phyloP scores from a whole-genome alignment of 2,797 vertebrate species.

The Meda fulgida region DNA sequence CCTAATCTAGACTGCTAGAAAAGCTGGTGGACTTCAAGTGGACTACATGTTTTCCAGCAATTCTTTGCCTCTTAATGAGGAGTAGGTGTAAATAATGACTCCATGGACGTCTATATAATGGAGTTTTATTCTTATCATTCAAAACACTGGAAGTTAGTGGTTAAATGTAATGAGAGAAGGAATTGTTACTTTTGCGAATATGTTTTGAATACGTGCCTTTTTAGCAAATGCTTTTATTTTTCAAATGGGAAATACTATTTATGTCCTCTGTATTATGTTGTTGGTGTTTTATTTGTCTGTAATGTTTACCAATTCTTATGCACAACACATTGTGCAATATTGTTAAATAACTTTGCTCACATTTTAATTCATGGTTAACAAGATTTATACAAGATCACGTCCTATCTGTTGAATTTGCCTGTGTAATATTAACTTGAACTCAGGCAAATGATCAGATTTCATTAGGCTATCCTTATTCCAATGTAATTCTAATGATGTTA shows the following conservation, averaged over 20 bases:
- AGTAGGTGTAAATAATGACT: conserved; percentile 11
- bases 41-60: conserved; percentile 17
- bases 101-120: not conserved
- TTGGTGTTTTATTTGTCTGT: conserved; percentile 2
- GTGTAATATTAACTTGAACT: not conserved
- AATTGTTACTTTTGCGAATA: conserved; percentile 53
- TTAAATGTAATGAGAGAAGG: conserved; percentile 44
- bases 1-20: conserved; percentile 51
- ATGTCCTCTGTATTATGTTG: conserved; percentile 52
- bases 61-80: conserved; percentile 4
- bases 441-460: not conserved
- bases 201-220: conserved; percentile 51
- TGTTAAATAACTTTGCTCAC: conserved; percentile 18
- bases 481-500: conserved; percentile 8
- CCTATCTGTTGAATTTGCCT: conserved; percentile 3
- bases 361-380: not conserved
- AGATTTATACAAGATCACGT: not conserved
- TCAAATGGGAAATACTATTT: conserved; percentile 54
- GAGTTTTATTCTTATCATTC: conserved; percentile 47
- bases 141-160: conserved; percentile 73
- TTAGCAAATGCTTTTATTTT: conserved; percentile 56
- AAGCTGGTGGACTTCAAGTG: conserved; percentile 48
- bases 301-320: not conserved
- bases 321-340: not conserved
- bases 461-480: not conserved